phyloP scores from a whole-genome alignment of 2,113 vertebrate species.

The Hydrolagus affinis region DNA sequence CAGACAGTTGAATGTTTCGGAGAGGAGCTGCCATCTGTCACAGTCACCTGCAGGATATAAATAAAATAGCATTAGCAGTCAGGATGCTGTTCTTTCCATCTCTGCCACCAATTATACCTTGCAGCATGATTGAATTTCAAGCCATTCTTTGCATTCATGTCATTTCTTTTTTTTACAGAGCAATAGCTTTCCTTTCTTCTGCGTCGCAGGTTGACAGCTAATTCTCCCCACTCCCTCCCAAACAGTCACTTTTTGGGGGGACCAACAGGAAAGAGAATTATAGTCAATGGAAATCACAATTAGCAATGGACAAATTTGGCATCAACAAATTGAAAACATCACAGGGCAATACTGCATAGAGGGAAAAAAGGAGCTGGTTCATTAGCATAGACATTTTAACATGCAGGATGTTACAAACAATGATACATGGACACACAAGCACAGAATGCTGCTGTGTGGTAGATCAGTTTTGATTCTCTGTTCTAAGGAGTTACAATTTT shows the following conservation, averaged over 20 bases:
- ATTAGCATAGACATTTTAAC: not conserved
- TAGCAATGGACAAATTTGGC: not conserved
- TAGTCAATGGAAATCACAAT: not conserved
- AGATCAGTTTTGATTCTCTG: not conserved
- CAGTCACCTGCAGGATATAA: constrained; percentile 63
- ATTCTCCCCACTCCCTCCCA: not conserved
- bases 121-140: not conserved
- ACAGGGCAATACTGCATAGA: not conserved
- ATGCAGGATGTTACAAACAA: not conserved
- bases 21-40: constrained; percentile 74
- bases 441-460: not conserved
- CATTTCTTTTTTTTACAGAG: not conserved
- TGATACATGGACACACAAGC: not conserved
- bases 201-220: not conserved
- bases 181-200: not conserved
- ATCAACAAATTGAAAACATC: not conserved
- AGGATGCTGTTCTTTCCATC: not conserved
- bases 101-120: not conserved
- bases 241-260: no score
- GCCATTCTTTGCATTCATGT: not conserved
- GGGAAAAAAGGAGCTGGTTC: not conserved
- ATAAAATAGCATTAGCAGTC: not conserved
- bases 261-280: not conserved
- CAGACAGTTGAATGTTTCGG: constrained; percentile 77
- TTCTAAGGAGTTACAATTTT: not conserved